These are phyloP conservation scores for Eupithecia exiguata DNA, from an alignment of 2,888 invertebrate genomes.

Conservation along the genomic window DNA sequence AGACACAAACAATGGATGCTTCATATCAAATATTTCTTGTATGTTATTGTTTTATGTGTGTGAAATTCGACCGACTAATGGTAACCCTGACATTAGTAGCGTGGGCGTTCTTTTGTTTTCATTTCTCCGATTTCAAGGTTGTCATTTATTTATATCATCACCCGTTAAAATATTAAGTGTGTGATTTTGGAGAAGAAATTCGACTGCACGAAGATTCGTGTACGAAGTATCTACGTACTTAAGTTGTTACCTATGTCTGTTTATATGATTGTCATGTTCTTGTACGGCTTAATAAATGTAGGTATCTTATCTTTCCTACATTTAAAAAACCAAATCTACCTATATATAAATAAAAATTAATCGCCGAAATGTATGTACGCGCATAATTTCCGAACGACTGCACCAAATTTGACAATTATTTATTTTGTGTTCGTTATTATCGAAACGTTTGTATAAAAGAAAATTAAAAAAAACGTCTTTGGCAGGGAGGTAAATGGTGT, in stretches of 20 bases:
- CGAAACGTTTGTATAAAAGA: too few species aligned
- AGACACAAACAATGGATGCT: slow-evolving; percentile 56
- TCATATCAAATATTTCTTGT: slow-evolving; percentile 48
- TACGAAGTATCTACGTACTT: neutral
- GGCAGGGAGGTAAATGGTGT: too few species aligned
- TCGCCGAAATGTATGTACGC: too few species aligned
- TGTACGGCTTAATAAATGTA: neutral
- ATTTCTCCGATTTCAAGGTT: slow-evolving; percentile 35
- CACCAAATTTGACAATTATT: too few species aligned
- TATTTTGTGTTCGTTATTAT: too few species aligned
- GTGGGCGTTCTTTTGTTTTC: slow-evolving; percentile 42
- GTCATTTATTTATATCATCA: slow-evolving; percentile 23
- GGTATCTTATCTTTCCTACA: neutral
- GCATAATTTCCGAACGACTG: too few species aligned
- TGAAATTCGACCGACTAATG: slow-evolving; percentile 42
- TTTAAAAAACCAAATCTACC: neutral
- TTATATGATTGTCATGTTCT: neutral
- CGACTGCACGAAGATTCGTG: neutral
- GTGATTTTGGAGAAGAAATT: neutral
- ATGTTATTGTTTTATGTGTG: slow-evolving; percentile 39
- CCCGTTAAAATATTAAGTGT: neutral
- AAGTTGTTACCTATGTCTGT: neutral
- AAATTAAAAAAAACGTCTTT: too few species aligned
- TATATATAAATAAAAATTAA: too few species aligned
- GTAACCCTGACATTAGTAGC: slow-evolving; percentile 34